Evolutionary conservation across 2,888 invertebrate species (phyloP).

Genomic region (Hyposoter dolosus): DNA sequence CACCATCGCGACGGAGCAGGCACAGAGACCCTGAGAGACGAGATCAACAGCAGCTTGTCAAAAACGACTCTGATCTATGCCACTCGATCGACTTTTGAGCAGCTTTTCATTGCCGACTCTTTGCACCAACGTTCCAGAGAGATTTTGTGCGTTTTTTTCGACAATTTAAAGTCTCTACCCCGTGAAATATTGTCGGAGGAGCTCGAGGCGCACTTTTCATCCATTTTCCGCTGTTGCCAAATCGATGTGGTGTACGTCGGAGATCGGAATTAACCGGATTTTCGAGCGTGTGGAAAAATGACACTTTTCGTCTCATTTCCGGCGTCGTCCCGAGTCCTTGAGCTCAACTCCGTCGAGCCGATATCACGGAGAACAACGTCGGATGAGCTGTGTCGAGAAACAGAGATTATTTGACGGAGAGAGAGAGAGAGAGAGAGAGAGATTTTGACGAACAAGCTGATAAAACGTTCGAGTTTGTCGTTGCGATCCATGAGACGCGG

Average conservation of each 20-base stretch:
- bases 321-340: background rate
- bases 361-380: background rate
- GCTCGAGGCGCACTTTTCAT: background rate
- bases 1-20: conserved; percentile 12
- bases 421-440: no score
- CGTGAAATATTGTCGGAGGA: conserved; percentile 3
- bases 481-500: background rate
- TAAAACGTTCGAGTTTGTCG: conserved; percentile 25
- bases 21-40: background rate
- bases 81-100: conserved; percentile 27
- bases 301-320: conserved; percentile 13
- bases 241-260: background rate
- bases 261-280: background rate
- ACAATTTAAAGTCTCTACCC: background rate
- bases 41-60: background rate
- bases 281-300: background rate
- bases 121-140: conserved; percentile 1
- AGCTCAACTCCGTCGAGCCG: conserved; percentile 12
- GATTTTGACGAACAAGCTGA: background rate
- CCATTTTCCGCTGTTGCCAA: background rate
- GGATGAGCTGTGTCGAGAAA: background rate
- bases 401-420: background rate
- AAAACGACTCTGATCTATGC: background rate
- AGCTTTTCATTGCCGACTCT: background rate
- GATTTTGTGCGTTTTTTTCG: conserved; percentile 5